Conservation (phyloP, 2,888 invertebrate genomes). For the Pecten maximus region DNA sequence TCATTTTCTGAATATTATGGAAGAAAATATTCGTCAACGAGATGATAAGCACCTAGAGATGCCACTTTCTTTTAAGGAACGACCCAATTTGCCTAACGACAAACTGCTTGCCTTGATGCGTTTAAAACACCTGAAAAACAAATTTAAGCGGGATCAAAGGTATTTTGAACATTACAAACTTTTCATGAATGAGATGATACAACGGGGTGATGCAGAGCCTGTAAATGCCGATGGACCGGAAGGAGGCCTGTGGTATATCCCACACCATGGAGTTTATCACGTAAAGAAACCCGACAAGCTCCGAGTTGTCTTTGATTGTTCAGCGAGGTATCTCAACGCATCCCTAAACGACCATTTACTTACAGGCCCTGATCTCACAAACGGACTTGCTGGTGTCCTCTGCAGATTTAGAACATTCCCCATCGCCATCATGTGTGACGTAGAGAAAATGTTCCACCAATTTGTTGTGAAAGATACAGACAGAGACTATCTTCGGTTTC, state of each 20-base stretch:
- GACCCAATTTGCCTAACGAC: constrained; percentile 51
- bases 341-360: constrained; percentile 54
- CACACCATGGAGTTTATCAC: constrained; percentile 48
- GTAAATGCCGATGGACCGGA: neutral
- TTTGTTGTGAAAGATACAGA: constrained; percentile 48
- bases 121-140: constrained; percentile 43
- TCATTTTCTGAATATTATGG: constrained; percentile 39
- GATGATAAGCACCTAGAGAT: constrained; percentile 49
- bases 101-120: constrained; percentile 42
- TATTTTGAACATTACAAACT: constrained; percentile 48
- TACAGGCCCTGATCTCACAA: constrained; percentile 56
- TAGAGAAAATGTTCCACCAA: constrained; percentile 53
- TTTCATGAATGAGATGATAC: constrained; percentile 50
- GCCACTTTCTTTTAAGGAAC: constrained; percentile 54
- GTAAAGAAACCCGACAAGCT: constrained; percentile 18
- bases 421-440: constrained; percentile 56
- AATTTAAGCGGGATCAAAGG: constrained; percentile 38
- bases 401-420: constrained; percentile 53
- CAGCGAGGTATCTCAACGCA: constrained; percentile 45
- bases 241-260: constrained; percentile 48
- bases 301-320: constrained; percentile 59
- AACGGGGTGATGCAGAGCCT: constrained; percentile 47
- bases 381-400: constrained; percentile 55
- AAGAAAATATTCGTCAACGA: constrained; percentile 38
- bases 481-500: constrained; percentile 57